Conservation (phyloP, 2,797 vertebrate genomes). For the Artibeus lituratus region DNA sequence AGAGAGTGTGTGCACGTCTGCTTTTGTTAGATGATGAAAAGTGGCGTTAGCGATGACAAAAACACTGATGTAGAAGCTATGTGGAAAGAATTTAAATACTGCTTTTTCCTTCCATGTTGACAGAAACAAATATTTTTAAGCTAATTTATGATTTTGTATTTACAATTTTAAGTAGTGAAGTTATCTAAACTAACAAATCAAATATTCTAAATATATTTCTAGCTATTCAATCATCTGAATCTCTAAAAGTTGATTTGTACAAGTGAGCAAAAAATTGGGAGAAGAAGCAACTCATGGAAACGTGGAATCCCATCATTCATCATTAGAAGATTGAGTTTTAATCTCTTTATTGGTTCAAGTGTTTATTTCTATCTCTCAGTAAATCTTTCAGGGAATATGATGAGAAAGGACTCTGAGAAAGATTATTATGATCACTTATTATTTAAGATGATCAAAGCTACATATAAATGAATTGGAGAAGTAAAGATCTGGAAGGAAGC, state of each 20-base stretch:
- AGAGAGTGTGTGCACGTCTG: accelerated
- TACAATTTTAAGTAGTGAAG: not conserved
- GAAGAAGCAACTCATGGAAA: not conserved
- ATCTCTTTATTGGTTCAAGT: not conserved
- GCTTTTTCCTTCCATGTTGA: not conserved
- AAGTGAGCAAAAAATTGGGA: not conserved
- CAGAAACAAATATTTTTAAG: not conserved
- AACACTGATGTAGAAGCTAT: not conserved
- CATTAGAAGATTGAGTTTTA: not conserved
- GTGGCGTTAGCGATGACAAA: not conserved
- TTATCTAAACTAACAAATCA: not conserved
- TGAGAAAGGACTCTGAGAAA: not conserved
- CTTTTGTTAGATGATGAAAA: not conserved
- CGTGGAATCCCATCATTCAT: not conserved
- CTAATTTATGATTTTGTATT: not conserved
- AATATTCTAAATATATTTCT: not conserved
- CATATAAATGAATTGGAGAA: not conserved
- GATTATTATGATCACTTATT: not conserved
- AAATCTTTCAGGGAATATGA: not conserved
- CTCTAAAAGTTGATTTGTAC: not conserved
- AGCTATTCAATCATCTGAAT: not conserved
- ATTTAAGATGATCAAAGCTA: too few species aligned
- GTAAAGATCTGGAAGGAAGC: not conserved
- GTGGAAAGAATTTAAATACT: not conserved
- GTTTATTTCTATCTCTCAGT: not conserved